Evolutionary conservation across 1,140 invertebrate genomes (phyloP).

Genomic region (Pseudomyrmex concolor): DNA sequence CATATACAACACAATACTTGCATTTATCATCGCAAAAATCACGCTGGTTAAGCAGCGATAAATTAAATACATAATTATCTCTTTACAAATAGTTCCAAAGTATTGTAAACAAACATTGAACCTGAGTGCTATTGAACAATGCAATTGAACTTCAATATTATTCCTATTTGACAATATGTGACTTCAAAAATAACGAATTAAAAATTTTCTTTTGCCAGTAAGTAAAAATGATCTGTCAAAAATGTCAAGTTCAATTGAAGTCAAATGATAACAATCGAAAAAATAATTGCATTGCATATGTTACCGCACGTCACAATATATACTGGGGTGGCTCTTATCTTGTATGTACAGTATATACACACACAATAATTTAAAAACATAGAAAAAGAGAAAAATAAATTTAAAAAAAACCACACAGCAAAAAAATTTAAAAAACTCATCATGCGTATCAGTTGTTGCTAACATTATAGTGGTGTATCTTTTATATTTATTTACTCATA

Average conservation of each 20-base stretch:
- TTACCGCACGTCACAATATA: too few relatives aligned
- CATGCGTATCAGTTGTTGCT: too few relatives aligned
- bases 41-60: conserved; percentile 73
- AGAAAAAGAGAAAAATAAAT: too few relatives aligned
- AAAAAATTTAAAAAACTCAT: too few relatives aligned
- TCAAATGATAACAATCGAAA: neutral
- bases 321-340: too few relatives aligned
- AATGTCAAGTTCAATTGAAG: conserved; percentile 21
- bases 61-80: conserved; percentile 70
- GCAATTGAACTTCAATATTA: conserved; percentile 11
- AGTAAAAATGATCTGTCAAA: conserved; percentile 12
- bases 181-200: neutral
- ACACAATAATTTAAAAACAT: too few relatives aligned
- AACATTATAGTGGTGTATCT: too few relatives aligned
- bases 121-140: neutral
- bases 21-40: conserved; percentile 71
- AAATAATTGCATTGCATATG: neutral
- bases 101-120: neutral
- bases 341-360: too few relatives aligned
- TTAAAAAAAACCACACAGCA: too few relatives aligned
- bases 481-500: too few relatives aligned
- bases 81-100: neutral
- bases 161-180: neutral
- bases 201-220: conserved; percentile 8
- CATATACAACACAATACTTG: conserved; percentile 71